Evolutionary conservation across 2,888 invertebrate genomes (phyloP), one percentile per base, ranked within the genome.

Genomic region (Sarcophaga variegata): DNA sequence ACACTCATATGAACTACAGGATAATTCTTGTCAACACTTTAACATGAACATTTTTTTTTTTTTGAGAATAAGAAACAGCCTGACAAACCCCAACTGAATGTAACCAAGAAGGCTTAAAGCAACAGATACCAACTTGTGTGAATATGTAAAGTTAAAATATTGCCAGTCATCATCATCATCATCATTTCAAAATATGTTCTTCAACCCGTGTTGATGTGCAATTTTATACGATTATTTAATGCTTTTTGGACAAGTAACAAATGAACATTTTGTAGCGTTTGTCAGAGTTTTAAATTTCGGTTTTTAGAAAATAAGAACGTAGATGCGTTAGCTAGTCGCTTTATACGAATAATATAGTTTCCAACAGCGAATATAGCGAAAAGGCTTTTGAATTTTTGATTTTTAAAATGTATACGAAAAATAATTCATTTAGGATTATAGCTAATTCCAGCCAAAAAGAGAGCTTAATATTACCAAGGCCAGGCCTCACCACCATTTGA

Each of bases 11-110:
- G 22, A 77, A 70, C 79, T 79, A 37, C 64, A 37, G 75, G 70
- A 66, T 70, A 84, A 80, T 66, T 76, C 74, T 75, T 84, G 83
- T 84, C 83, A 80, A 80, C 84, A 84, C 84, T 84, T 84, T 84
- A 80, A 62, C 80, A 84, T 76, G 80, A 84, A 76, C 80, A 10
- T 37, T 37, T 2, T 37, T 37, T 37, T 37, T 37, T 84, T 75
- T 62, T 66, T 49, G 71, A 60, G 71, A 14, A 54, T 72, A 83
- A 77, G 49, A 83, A 77, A 62, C 60, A 66, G 3, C 49, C 49
- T 14, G 14, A 2, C 14, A 37, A 37, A 12, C 17, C 54, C 54
- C 54, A 4, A 54, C 54, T 54, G 17, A 54, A 62, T 67, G 67
- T 37, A 63, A 70, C 37, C 47, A 67, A 60, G 25, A 25, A 45